Percentiles rank a stretch among this genome's conserved stretches.
These are phyloP conservation scores for Cololabis saira DNA, from an alignment of 2,113 vertebrate genomes.

Conservation along the genomic window DNA sequence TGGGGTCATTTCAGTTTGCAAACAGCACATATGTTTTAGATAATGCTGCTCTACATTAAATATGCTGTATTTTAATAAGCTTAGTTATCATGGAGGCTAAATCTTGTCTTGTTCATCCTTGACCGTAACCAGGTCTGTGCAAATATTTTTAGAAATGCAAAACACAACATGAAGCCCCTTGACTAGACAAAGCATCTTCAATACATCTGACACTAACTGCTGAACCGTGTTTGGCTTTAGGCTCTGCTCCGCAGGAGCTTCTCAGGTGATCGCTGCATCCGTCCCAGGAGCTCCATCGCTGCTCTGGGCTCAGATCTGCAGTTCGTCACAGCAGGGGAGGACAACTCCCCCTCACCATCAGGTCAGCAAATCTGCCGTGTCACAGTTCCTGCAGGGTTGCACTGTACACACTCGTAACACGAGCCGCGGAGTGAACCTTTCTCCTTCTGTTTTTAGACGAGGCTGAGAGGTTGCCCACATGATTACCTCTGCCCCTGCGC, in stretches of 20 bases:
- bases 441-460: conserved; percentile 70
- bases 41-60: no score
- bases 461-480: conserved; percentile 77
- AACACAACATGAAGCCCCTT: no score
- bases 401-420: background rate
- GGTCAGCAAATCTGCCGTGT: conserved; percentile 58
- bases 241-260: conserved; percentile 85
- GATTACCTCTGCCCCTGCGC: conserved; percentile 52
- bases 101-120: no score
- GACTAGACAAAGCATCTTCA: no score
- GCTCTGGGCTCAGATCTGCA: conserved; percentile 81
- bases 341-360: conserved; percentile 73
- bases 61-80: no score
- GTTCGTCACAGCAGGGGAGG: conserved; percentile 73
- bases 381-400: background rate
- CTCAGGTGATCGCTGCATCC: conserved; percentile 87
- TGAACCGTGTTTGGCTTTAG: conserved; percentile 59
- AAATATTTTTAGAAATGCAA: no score
- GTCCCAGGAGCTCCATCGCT: conserved; percentile 82
- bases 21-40: no score
- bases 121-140: no score
- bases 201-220: background rate
- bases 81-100: no score
- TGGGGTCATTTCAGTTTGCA: no score
- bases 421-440: background rate